phyloP scores from a whole-genome alignment of 2,888 invertebrate species.

The Papilio demoleus region DNA sequence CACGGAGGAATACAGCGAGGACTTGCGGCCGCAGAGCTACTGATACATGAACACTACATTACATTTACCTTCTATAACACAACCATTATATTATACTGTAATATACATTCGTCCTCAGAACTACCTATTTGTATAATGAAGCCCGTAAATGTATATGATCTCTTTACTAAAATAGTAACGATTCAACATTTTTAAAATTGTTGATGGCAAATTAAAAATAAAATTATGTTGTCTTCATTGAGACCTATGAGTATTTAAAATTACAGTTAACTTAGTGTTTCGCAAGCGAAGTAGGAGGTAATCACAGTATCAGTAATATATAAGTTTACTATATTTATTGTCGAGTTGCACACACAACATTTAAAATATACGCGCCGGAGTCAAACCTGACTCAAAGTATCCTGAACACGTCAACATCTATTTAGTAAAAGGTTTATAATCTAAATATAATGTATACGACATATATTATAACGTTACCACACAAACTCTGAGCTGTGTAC shows the following conservation, averaged over 20 bases:
- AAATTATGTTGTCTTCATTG: constrained; percentile 35
- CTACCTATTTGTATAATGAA: background rate
- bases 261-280: constrained; percentile 19
- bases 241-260: constrained; percentile 8
- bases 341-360: constrained; percentile 54
- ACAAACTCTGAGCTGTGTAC: constrained; percentile 57
- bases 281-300: constrained; percentile 43
- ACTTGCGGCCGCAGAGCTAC: constrained; percentile 49
- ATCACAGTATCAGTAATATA: constrained; percentile 46
- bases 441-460: constrained; percentile 68
- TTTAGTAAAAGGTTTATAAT: constrained; percentile 59
- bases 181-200: background rate
- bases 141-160: no score
- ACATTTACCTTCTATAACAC: constrained; percentile 60
- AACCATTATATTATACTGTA: constrained; percentile 65
- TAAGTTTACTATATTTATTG: constrained; percentile 61
- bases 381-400: constrained; percentile 61
- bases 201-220: background rate
- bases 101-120: constrained; percentile 38
- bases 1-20: constrained; percentile 56
- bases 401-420: constrained; percentile 72
- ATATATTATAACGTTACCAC: constrained; percentile 60
- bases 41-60: constrained; percentile 48
- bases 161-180: background rate
- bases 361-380: constrained; percentile 45